Evolutionary conservation across 2,113 vertebrate genomes (phyloP).

Genomic region (Melanostigma gelatinosum): DNA sequence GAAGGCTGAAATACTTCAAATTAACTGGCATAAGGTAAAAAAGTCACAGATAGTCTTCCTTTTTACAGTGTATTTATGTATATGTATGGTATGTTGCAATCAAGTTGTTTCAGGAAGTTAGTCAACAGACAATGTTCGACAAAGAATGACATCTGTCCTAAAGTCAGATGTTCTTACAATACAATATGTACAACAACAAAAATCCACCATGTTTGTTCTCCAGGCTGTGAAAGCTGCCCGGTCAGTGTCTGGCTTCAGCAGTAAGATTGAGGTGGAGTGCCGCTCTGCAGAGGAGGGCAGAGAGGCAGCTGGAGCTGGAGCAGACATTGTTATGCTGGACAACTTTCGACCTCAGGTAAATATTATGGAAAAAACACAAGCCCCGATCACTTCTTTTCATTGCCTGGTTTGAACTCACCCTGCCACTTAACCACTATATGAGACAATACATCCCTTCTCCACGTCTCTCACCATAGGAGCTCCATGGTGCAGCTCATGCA

Average conservation of each 20-base stretch:
- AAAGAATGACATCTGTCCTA: not conserved
- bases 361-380: not conserved
- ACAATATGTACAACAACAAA: not conserved
- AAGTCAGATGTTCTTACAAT: not conserved
- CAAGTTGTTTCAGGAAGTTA: not conserved
- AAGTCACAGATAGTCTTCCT: too few species aligned
- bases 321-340: constrained; percentile 87
- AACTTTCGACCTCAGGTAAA: constrained; percentile 85
- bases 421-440: not conserved
- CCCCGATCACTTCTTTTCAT: not conserved
- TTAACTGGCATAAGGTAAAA: not conserved
- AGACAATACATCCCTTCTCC: not conserved
- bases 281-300: constrained; percentile 76
- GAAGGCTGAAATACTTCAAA: not conserved
- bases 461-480: constrained; percentile 70
- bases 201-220: not conserved
- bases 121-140: not conserved
- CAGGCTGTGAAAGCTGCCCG: constrained; percentile 79
- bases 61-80: not conserved
- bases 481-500: constrained; percentile 74
- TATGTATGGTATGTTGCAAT: not conserved
- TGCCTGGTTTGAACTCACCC: not conserved
- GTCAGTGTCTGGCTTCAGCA: constrained; percentile 78
- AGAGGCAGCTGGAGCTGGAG: constrained; percentile 80
- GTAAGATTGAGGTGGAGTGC: constrained; percentile 90